Evolutionary conservation across 2,888 invertebrate species (phyloP).

Genomic region (Macaria liturata): DNA sequence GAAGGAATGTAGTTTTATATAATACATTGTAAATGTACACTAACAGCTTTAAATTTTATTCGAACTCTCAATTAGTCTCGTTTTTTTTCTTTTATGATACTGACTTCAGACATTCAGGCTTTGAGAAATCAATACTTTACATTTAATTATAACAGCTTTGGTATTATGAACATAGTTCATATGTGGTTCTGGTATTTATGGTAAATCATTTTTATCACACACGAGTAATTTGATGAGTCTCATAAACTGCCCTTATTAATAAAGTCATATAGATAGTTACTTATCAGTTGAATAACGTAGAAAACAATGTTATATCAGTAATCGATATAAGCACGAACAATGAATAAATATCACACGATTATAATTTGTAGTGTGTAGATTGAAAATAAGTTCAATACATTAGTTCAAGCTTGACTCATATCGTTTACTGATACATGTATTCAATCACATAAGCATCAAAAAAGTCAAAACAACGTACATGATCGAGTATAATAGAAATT

Average conservation of each 20-base stretch:
- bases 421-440: conserved; percentile 17
- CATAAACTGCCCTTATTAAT: conserved; percentile 39
- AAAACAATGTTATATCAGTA: conserved; percentile 60
- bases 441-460: background rate
- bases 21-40: no score
- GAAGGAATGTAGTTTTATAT: no score
- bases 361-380: background rate
- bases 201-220: conserved; percentile 5
- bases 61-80: no score
- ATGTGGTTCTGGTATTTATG: no score
- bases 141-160: no score
- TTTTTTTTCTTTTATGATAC: no score
- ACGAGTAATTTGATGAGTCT: conserved; percentile 28
- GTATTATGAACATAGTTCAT: no score
- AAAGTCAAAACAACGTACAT: conserved; percentile 62
- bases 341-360: conserved; percentile 35
- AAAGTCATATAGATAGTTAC: conserved; percentile 35
- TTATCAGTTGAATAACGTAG: conserved; percentile 56
- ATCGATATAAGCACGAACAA: conserved; percentile 45
- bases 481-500: conserved; percentile 65
- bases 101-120: no score
- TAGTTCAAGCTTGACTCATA: background rate
- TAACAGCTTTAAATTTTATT: no score
- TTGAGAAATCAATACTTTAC: no score
- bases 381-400: background rate